Base-by-base conservation (phyloP, 2,797 vertebrate genomes). In the Pteropus rufus region DNA sequence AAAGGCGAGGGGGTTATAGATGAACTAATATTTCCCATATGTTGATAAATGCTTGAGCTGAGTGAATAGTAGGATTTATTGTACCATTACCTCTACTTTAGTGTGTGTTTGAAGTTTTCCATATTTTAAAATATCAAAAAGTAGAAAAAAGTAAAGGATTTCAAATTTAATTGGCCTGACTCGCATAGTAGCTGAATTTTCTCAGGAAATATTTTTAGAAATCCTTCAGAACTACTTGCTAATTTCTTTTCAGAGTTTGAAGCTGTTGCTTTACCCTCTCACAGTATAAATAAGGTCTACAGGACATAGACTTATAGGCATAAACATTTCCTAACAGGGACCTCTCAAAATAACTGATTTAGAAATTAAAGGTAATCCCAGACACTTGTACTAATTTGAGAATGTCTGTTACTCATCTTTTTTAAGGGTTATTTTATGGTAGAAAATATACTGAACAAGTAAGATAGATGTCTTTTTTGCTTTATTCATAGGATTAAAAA, bases 131-230 rank as follows among this genome's bases (percentile, higher is more conserved):
- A 80, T 41, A 80, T 75, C 82, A 41, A 87, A 69, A 62, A 65
- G 58, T 21, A 7, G 5, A 46, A 90, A 64, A 79, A 90, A 88
- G 26, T 52, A 94, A 96, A 92, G 11, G 24, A 39, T 44, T 96
- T 91, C n/a, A 91, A 77, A 82, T 81, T 52, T 73, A 91, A 91
- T 91, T 86, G 58, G 56, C 24, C 36, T 58, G 65, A 94, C 10
- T 83, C n/a, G 76, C 56, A 54, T 60, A 91, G 41, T n/a, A 92
- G 67, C 24, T 65, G 31, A 56, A 31, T 86, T 92, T 88, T 94
- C 70, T 93, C 54, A 88, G 44, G 67, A n/a, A 26, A 6, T 60
- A 9, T 34, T 29, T 64, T 70, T n/a, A 54, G 21, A 36, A 80
- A 65, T 76, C 54, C 85, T 92, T 90, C 72, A 85, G 31, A 75